Conservation (phyloP, 2,113 vertebrate genomes). For the Parotia lawesii region DNA sequence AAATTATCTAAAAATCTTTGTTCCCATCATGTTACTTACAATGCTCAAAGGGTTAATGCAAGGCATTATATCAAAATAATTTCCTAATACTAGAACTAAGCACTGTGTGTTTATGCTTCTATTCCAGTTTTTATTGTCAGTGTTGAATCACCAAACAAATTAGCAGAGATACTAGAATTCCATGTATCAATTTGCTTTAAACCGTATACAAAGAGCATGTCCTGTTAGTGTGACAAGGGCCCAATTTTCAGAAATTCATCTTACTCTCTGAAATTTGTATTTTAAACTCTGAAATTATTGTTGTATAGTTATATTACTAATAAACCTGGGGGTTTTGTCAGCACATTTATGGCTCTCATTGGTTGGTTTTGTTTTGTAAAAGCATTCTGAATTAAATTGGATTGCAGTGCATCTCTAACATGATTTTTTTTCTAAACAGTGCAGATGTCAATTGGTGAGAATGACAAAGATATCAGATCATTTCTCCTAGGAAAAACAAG, state of each 20-base stretch:
- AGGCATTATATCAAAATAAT: conserved; percentile 76
- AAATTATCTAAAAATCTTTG: conserved; percentile 71
- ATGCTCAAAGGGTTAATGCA: conserved; percentile 85
- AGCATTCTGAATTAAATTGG: conserved; percentile 31
- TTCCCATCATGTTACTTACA: conserved; percentile 71
- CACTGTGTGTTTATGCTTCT: conserved; percentile 76
- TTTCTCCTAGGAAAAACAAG: conserved; percentile 31
- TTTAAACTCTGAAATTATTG: neutral
- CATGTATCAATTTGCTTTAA: conserved; percentile 61
- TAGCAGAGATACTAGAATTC: conserved; percentile 72
- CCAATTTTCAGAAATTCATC: conserved; percentile 66
- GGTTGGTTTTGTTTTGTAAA: conserved; percentile 1
- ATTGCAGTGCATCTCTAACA: conserved; percentile 12
- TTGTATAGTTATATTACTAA: neutral
- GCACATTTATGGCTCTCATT: neutral
- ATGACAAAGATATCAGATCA: conserved; percentile 37
- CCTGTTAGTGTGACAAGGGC: conserved; percentile 64
- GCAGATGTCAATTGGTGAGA: conserved; percentile 28
- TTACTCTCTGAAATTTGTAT: conserved; percentile 19
- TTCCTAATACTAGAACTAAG: conserved; percentile 76
- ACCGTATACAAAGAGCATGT: conserved; percentile 58
- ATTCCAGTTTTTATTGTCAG: conserved; percentile 74
- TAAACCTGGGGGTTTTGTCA: neutral
- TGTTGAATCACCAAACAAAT: conserved; percentile 65
- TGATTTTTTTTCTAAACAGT: neutral